Conservation (phyloP, 23 tunicate genomes). For the Oikopleura dioica region DNA sequence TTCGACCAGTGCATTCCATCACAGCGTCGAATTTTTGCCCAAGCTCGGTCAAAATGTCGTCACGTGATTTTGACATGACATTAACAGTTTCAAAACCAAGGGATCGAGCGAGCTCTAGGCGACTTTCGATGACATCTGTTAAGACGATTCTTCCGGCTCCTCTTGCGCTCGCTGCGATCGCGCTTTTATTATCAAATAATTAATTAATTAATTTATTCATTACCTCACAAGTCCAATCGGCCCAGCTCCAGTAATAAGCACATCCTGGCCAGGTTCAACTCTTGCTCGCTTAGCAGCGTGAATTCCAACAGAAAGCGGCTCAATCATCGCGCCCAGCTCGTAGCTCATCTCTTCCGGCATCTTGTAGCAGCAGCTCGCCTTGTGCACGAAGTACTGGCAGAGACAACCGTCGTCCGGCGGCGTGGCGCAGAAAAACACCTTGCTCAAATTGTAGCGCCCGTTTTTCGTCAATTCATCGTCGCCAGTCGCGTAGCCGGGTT, state of each 20-base stretch:
- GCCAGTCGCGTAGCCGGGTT: conserved; percentile 16
- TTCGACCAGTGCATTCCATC: conserved; percentile 1
- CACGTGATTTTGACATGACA: not conserved
- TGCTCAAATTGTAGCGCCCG: conserved; percentile 15
- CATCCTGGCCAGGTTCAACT: conserved; percentile 15
- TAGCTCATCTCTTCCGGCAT: conserved; percentile 7
- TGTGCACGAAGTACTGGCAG: conserved; percentile 17
- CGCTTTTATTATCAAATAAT: too few relatives aligned
- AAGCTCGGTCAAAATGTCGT: not conserved
- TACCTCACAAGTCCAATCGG: conserved; percentile 19
- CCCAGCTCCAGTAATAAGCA: conserved; percentile 18
- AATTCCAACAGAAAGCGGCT: conserved; percentile 21
- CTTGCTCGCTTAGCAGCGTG: conserved; percentile 19
- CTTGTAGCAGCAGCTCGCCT: conserved; percentile 17
- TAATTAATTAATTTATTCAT: too few relatives aligned
- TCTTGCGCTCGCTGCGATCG: conserved; percentile 16
- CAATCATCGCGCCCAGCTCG: conserved; percentile 19
- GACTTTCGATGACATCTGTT: not conserved
- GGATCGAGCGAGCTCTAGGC: not conserved
- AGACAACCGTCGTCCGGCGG: conserved; percentile 19
- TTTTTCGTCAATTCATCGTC: conserved; percentile 17
- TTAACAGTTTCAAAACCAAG: not conserved
- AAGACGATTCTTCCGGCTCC: conserved; percentile 17
- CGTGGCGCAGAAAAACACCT: conserved; percentile 16
- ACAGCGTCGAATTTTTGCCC: not conserved